These are phyloP conservation scores for Lycia hirtaria DNA, from an alignment of 2,888 invertebrate genomes.

Conservation along the genomic window DNA sequence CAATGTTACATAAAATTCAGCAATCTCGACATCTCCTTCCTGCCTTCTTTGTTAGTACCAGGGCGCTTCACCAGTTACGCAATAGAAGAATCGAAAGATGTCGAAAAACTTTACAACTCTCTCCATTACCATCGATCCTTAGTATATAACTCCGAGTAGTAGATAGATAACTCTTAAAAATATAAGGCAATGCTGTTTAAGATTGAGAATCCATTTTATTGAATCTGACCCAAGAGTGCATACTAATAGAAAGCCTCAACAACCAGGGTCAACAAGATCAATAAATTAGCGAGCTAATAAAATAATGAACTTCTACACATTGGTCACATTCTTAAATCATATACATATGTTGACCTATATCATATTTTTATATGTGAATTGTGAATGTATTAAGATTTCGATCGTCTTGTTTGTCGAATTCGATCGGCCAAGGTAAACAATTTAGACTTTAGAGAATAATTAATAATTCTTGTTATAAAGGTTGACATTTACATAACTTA, in stretches of 20 bases:
- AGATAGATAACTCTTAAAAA: too few species aligned
- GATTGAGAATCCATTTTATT: not conserved
- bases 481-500: constrained; percentile 24
- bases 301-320: constrained; percentile 17
- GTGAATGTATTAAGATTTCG: not conserved
- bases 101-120: too few species aligned
- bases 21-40: not conserved
- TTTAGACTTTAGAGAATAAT: constrained; percentile 18
- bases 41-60: not conserved
- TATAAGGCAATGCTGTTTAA: too few species aligned
- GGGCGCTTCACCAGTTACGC: not conserved
- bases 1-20: too few species aligned
- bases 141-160: too few species aligned
- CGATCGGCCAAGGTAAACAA: constrained; percentile 29
- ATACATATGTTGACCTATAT: not conserved
- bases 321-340: not conserved
- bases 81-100: too few species aligned
- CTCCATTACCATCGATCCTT: too few species aligned
- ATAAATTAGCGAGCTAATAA: constrained; percentile 18
- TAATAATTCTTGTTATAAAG: constrained; percentile 11
- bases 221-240: not conserved
- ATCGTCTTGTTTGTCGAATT: constrained; percentile 13
- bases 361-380: not conserved
- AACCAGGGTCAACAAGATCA: constrained; percentile 9
- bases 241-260: not conserved